Percentiles rank a stretch among this genome's conserved stretches.
Evolutionary conservation across 2,113 vertebrate genomes (phyloP).

Genomic region (Notiomystis cincta): DNA sequence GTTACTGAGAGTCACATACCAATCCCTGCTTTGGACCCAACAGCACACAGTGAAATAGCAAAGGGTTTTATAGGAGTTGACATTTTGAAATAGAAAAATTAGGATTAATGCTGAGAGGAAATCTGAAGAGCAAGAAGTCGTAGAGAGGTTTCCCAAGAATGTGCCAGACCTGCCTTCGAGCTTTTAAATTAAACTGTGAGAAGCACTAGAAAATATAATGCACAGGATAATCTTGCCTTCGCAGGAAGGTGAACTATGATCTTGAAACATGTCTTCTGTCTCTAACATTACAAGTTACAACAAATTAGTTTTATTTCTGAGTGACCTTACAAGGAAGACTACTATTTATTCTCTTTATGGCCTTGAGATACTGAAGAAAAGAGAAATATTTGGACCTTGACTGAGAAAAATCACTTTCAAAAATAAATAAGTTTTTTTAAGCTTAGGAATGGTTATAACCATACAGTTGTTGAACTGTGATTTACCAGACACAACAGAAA

Average conservation of each 20-base stretch:
- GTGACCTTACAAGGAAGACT: background rate
- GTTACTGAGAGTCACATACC: background rate
- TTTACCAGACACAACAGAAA: background rate
- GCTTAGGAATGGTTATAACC: background rate
- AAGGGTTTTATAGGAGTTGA: background rate
- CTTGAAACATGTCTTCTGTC: background rate
- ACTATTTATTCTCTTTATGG: background rate
- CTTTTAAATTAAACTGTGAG: constrained; percentile 6
- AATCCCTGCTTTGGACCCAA: background rate
- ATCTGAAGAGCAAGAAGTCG: background rate
- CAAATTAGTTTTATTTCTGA: constrained; percentile 17
- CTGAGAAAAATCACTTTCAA: background rate
- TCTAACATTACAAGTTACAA: background rate
- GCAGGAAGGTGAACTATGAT: constrained; percentile 1
- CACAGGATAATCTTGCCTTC: background rate
- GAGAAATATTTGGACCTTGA: background rate
- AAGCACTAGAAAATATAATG: background rate
- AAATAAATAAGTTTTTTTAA: background rate
- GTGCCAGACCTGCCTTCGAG: background rate
- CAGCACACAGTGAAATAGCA: background rate
- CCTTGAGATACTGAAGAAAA: background rate
- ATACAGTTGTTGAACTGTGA: background rate
- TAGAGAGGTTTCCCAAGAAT: background rate
- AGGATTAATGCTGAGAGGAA: background rate
- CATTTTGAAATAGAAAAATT: background rate